Base-by-base conservation (phyloP, 2,888 invertebrate species). In the Pristionchus arcanus region DNA sequence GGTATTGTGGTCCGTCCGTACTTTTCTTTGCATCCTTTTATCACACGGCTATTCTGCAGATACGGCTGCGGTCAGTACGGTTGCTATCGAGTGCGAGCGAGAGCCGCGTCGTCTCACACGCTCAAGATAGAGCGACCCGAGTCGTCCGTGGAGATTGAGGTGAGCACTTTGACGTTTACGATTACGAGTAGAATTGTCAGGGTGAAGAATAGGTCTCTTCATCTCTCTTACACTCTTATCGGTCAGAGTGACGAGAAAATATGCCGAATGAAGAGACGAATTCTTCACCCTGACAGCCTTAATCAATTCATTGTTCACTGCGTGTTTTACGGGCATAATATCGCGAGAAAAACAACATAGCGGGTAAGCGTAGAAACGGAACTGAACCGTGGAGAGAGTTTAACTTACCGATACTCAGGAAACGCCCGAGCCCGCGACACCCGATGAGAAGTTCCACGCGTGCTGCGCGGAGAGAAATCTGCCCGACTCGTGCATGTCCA, bases 401-500 rank as follows among this genome's bases (percentile, higher is more conserved):
- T 0, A 49, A 49, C 42, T 13, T 0, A 49, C 13, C 11, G 42
- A 49, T 49, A 13, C 42, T 49, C 42, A 42, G 42, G 87, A 87
- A 2, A 37, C 37, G 42, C 68, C 87, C 68, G 83, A 81, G 63
- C 81, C 89, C n/a, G 83, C 86, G 86, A 94, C 92, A 13, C 94
- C 95, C n/a, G 95, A 95, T 85, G 93, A 94, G 91, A 94, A 94
- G 88, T 95, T 95, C 92, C 92, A 92, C 92, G 92, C 93, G 34
- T 95, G 95, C 90, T 95, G 95, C 88, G 90, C 93, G 59, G 95
- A 94, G 28, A 91, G 94, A 15, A 93, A 94, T 85, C 91, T 95
- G 53, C 95, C 95, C 53, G 95, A 95, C 87, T 90, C 92, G 19
- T 95, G 95, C 87, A 91, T 95, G 5, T 90, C 87, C 90, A 95